Percentiles rank a stretch among this genome's conserved stretches.
These are phyloP conservation scores for Protonibea diacanthus DNA, from an alignment of 2,797 vertebrate genomes.

Conservation along the genomic window DNA sequence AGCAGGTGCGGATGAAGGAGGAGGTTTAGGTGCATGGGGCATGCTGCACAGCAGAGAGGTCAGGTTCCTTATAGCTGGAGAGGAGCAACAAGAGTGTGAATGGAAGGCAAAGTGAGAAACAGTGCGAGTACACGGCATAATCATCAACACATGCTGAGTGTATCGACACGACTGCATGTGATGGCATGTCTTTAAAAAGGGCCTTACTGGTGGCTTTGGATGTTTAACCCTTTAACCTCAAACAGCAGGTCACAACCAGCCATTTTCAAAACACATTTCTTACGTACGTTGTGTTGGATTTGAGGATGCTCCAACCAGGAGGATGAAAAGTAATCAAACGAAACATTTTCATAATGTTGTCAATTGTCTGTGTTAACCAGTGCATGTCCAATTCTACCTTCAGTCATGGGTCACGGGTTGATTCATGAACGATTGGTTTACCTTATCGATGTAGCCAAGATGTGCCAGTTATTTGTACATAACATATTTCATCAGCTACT, in stretches of 20 bases:
- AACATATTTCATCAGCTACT: slow-evolving; percentile 3
- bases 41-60: slow-evolving; percentile 40
- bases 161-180: slow-evolving; percentile 16
- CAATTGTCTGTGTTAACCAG: not conserved
- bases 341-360: not conserved
- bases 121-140: slow-evolving; percentile 10
- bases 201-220: not conserved
- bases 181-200: slow-evolving; percentile 10
- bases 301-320: not conserved
- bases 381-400: slow-evolving; percentile 7
- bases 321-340: not conserved
- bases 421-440: slow-evolving; percentile 28
- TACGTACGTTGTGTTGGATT: not conserved
- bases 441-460: not conserved
- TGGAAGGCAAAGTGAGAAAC: slow-evolving; percentile 64
- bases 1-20: not conserved
- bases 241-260: not conserved
- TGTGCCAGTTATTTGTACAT: not conserved
- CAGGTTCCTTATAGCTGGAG: slow-evolving; percentile 53
- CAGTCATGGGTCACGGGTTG: too few species aligned
- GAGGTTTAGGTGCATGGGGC: slow-evolving; percentile 30
- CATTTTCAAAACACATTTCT: not conserved
- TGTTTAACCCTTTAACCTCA: slow-evolving; percentile 2
- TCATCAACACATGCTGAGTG: slow-evolving; percentile 12
- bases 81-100: slow-evolving; percentile 58